Conservation (phyloP, 2,888 invertebrate genomes). For the Rhingia campestris region DNA sequence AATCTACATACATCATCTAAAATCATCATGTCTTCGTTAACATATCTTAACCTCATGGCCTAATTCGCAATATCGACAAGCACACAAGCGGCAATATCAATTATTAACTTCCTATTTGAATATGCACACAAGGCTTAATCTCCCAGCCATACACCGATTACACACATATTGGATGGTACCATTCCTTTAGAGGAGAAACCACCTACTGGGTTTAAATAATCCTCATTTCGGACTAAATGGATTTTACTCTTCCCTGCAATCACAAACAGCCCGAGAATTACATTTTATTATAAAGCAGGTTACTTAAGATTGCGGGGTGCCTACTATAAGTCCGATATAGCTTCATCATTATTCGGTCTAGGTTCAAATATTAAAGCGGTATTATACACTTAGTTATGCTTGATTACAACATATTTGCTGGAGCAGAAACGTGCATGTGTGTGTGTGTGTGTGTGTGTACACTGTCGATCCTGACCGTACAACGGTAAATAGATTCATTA, state of each 20-base stretch:
- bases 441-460: neutral
- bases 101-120: conserved; percentile 46
- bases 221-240: conserved; percentile 41
- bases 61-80: conserved; percentile 8
- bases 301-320: conserved; percentile 20
- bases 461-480: neutral
- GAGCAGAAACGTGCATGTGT: neutral
- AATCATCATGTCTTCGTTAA: no score
- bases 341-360: conserved; percentile 42
- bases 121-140: conserved; percentile 49
- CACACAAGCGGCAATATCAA: conserved; percentile 14
- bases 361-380: conserved; percentile 55
- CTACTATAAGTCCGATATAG: conserved; percentile 23
- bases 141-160: conserved; percentile 9
- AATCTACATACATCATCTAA: no score
- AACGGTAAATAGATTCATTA: conserved; percentile 69
- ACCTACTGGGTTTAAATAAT: conserved; percentile 43
- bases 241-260: conserved; percentile 8
- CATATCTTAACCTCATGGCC: neutral
- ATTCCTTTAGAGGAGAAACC: neutral
- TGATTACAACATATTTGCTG: conserved; percentile 34
- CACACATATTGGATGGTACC: neutral
- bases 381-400: conserved; percentile 62
- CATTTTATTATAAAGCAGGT: conserved; percentile 48
- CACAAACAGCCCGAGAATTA: conserved; percentile 10